Evolutionary conservation across 2,888 invertebrate genomes (phyloP), one percentile per base, ranked within the genome.

Genomic region (Eulithis testata): DNA sequence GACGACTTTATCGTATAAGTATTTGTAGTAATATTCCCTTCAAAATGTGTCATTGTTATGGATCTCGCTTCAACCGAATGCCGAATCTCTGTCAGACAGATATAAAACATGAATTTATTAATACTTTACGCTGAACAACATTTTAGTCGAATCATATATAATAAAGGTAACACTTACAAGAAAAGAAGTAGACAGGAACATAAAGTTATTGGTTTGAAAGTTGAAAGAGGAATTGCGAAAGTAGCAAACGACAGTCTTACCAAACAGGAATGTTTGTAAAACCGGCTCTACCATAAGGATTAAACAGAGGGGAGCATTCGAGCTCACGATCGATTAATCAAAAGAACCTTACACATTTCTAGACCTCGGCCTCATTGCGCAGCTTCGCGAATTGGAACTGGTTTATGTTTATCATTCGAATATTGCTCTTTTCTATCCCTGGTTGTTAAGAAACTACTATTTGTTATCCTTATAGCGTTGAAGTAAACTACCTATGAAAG

Each of bases 251-350:
- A 59, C 57, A 14, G 43, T 53, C 60, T 49, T 49, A 55, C 45
- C 53, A 62, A 61, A 54, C 40, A 65, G 51, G 59, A 66, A 63
- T 60, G 56, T 63, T 62, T 57, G 56, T 55, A 57, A 57, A 67
- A 67, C 66, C 63, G 60, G 63, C 57, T 67, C 52, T 56, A 49
- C 66, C 57, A 60, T 56, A 37, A 56, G 56, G 47, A 56, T 62
- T 59, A 57, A 55, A 63, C 56, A 56, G 56, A 56, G 66, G 60
- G 63, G 66, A 66, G 49, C 44, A 59, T 51, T 66, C 58, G 52
- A 55, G 58, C 62, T 58, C 53, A 44, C 66, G 60, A 66, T 66
- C 63, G 63, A 67, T 63, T 63, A 67, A 60, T 60, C 66, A 67
- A 40, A 56, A 57, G 52, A 53, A 67, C 60, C 57, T 63, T 60